Base-by-base conservation (phyloP, 2,113 vertebrate species). In the Peromyscus polionotus region DNA sequence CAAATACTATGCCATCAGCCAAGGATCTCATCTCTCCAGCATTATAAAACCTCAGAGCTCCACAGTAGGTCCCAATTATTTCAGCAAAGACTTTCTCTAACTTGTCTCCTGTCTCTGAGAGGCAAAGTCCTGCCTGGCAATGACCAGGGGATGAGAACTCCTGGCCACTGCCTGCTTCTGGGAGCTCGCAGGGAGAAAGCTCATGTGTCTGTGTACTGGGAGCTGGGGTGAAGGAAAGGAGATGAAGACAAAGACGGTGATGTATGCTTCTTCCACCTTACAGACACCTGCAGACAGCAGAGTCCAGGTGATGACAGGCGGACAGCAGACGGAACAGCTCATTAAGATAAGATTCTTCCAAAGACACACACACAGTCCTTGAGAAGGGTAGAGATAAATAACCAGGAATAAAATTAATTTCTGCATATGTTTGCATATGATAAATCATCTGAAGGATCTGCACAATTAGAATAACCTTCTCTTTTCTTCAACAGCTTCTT, bases 11-110 rank as follows among this genome's bases (percentile, higher is more conserved):
- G 57, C 97, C 88, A 97, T 96, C 96, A 97, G 95, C 91, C 96
- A 54, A 94, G 95, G 98, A 91, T 96, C 94, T 98, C 91, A 75
- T 91, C 96, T 98, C 97, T 97, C 96, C 93, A 97, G 96, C 97
- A 97, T 95, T 90, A 84, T 95, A 98, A 95, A 97, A 90, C 89
- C 79, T 91, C 92, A 28, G 61, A 96, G 96, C 89, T n/a, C 65
- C 42, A 91, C 85, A 96, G 96, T 97, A 98, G 59, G 98, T 98
- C 98, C 97, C 98, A 75, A 93, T 51, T 39, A 94, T 31, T 93
- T 97, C 91, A 73, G 81, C 85, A 61, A 95, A 96, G 81, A 93
- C 76, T 88, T 87, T 88, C 83, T 68, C 85, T 86, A 94, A 42
- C 68, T 95, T 54, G 63, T 88, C 65, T 88, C 68, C 68, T 42